Percentiles rank a stretch among this genome's conserved stretches.
Evolutionary conservation across 2,797 vertebrate genomes (phyloP).

Genomic region (Sebastes vulpes): DNA sequence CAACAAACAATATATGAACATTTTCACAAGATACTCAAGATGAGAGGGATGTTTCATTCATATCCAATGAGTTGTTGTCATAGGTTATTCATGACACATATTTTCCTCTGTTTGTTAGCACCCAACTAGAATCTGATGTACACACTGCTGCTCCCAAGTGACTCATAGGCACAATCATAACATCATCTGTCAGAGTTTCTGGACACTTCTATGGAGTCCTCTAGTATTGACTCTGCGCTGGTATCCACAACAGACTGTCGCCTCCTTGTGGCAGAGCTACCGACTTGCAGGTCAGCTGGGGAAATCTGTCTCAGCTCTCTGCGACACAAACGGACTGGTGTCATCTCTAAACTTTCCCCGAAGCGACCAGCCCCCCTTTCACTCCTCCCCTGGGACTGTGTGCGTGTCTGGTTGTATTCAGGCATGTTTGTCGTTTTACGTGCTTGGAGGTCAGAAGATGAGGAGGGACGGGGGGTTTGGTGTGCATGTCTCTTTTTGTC

Average conservation of each 20-base stretch:
- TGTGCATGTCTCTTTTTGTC: conserved; percentile 16
- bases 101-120: neutral
- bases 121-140: neutral
- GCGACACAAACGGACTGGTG: conserved; percentile 83
- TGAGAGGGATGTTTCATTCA: neutral
- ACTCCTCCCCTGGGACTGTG: conserved; percentile 2
- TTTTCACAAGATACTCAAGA: neutral
- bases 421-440: neutral
- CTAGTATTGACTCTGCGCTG: conserved; percentile 75
- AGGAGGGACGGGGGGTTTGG: conserved; percentile 11
- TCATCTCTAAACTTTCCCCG: conserved; percentile 61
- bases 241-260: conserved; percentile 66
- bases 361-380: neutral
- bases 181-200: conserved; percentile 68
- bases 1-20: neutral
- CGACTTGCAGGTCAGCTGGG: conserved; percentile 70
- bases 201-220: conserved; percentile 87
- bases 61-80: neutral
- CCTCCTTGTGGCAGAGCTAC: conserved; percentile 60
- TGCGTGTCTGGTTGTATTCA: neutral
- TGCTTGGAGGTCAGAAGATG: conserved; percentile 20
- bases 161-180: neutral
- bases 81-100: neutral
- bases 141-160: neutral
- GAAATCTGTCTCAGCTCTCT: conserved; percentile 87